A percentile compares a stretch with the other conserved stretches of the same genome.
phyloP scores from a whole-genome alignment of 2,888 invertebrate species.

The Lochmaea capreae region DNA sequence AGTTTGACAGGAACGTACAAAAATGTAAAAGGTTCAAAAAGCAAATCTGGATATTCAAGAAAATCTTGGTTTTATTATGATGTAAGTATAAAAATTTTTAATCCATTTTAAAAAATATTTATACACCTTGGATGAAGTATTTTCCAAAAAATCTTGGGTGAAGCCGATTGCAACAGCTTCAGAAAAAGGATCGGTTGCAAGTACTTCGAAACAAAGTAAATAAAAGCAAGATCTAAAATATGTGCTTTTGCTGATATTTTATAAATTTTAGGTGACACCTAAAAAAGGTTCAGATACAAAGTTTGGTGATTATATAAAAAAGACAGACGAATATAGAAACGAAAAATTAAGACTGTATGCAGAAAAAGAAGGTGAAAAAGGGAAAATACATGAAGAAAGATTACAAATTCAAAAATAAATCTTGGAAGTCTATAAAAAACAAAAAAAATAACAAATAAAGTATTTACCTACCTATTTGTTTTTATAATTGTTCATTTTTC shows the following conservation, averaged over 20 bases:
- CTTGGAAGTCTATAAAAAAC: not conserved
- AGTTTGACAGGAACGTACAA: slow-evolving; percentile 26
- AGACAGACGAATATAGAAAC: too few relatives aligned
- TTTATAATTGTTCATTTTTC: not conserved
- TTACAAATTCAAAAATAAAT: not conserved
- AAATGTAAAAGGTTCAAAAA: slow-evolving; percentile 26
- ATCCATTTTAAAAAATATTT: not conserved
- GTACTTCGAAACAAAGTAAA: not conserved
- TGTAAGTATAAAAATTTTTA: slow-evolving; percentile 2
- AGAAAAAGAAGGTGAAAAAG: too few relatives aligned
- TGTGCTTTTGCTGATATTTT: too few relatives aligned
- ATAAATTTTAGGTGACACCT: not conserved
- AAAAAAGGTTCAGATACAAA: not conserved
- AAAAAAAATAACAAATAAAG: not conserved
- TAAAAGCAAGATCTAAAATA: not conserved
- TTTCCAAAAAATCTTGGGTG: not conserved
- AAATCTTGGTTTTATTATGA: slow-evolving; percentile 28
- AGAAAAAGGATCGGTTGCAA: not conserved
- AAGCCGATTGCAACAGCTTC: not conserved
- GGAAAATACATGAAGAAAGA: not conserved
- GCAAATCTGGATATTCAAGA: slow-evolving; percentile 25
- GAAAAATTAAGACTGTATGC: too few relatives aligned
- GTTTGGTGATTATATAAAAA: not conserved
- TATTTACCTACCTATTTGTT: not conserved
- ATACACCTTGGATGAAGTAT: not conserved